These are phyloP conservation scores for Chrosomus eos DNA, from an alignment of 2,797 vertebrate genomes.

Conservation along the genomic window DNA sequence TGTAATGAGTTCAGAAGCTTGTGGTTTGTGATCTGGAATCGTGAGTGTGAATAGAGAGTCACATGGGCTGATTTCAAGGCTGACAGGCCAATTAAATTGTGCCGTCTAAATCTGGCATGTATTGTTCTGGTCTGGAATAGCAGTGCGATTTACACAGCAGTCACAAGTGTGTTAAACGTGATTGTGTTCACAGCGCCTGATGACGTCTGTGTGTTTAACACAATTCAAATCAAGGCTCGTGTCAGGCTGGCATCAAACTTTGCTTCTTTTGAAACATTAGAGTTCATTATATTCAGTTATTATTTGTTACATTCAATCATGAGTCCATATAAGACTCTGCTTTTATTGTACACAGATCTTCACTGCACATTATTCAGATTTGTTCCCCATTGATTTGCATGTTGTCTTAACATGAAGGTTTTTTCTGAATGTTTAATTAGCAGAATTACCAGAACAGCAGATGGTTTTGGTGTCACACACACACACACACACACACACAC, in stretches of 20 bases:
- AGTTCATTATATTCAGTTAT: neutral
- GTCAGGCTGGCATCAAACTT: neutral
- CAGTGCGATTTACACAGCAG: conserved; percentile 47
- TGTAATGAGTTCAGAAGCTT: neutral
- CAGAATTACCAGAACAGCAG: neutral
- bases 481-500: neutral
- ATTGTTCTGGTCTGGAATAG: conserved; percentile 51
- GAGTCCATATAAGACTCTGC: neutral
- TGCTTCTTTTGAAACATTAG: neutral
- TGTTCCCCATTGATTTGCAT: neutral
- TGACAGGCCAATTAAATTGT: conserved; percentile 40
- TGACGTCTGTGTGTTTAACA: conserved; percentile 49
- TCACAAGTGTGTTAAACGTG: conserved; percentile 45
- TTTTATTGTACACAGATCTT: neutral
- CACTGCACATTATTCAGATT: neutral
- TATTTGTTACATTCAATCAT: neutral
- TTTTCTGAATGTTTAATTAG: neutral
- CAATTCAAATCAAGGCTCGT: neutral
- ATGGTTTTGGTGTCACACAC: neutral
- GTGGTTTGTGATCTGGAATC: conserved; percentile 39
- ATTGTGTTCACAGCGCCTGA: conserved; percentile 44
- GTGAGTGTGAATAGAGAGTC: conserved; percentile 40
- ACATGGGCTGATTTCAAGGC: conserved; percentile 35
- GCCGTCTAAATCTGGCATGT: conserved; percentile 52
- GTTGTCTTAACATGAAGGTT: neutral